Base-by-base conservation (phyloP, 2,113 vertebrate species). In the Melanotaenia duboulayi region DNA sequence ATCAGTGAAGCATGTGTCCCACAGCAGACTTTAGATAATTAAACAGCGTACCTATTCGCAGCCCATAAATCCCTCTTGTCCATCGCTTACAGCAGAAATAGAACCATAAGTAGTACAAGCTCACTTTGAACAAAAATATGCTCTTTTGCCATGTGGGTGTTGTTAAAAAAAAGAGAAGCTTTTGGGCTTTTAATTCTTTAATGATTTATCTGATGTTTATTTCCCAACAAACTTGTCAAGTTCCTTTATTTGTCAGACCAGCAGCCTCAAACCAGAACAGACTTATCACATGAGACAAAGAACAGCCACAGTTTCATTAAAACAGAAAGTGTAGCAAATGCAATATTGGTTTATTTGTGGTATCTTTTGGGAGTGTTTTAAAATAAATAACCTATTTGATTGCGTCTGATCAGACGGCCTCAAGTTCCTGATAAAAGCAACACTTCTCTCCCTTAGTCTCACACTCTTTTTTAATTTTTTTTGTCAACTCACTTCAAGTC, bases 21-120 rank as follows among this genome's bases (percentile, higher is more conserved):
- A 83, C 62, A 73, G 23, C 16, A 74, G 74, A 80, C 65, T 44
- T 70, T 4, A 71, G 67, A 89, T 85, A 65, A 88, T 88, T 86
- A 71, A 84, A 65, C 48, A 78, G 64, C 4, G 24, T 16, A 62
- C 24, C 60, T 74, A 76, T 83, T 77, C 74, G 54, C 11, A 75
- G 65, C 80, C 55, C 37, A 63, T 22, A 54, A 52, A 71, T 74
- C 61, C 54, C 66, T 58, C 28, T 60, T 19, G 58, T 20, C 24
- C 64, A 14, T 37, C 37, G n/a, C 22, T 35, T 70, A 63, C 14
- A 40, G 44, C 60, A 39, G 71, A 72, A 84, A 78, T n/a, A 69
- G 71, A 82, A 48, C 40, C 28, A 9, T 23, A 64, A 74, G 25
- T 59, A 58, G 82, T 44, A 71, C 71, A 80, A 57, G 6, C 32